These are phyloP conservation scores for Homarus americanus DNA, from an alignment of 1,140 invertebrate genomes.

Conservation along the genomic window DNA sequence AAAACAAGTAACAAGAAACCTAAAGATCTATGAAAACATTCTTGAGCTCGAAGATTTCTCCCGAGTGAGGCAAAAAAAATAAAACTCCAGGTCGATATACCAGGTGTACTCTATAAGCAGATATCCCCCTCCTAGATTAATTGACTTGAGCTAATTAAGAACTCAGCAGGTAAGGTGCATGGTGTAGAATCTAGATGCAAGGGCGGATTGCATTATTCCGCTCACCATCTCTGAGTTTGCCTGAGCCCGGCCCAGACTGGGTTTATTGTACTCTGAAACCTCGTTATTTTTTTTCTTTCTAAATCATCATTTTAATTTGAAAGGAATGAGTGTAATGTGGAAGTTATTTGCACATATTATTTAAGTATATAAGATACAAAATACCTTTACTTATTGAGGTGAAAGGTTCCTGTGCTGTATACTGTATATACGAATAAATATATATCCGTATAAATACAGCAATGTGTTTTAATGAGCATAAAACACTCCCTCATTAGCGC, in stretches of 20 bases:
- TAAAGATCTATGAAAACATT: too few relatives aligned
- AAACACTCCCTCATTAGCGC: not conserved
- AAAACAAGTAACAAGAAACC: too few relatives aligned
- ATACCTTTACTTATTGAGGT: not conserved
- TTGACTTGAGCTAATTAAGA: slow-evolving; percentile 15
- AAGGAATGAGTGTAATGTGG: too few relatives aligned
- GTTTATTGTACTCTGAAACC: too few relatives aligned
- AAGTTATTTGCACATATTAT: too few relatives aligned
- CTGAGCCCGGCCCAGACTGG: too few relatives aligned
- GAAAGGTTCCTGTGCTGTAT: not conserved
- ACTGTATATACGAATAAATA: not conserved
- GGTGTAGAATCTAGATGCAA: not conserved
- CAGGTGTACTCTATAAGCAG: not conserved
- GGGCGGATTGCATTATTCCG: not conserved
- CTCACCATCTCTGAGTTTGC: too few relatives aligned
- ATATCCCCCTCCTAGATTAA: not conserved
- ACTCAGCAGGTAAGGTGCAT: slow-evolving; percentile 1
- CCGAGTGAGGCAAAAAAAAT: too few relatives aligned
- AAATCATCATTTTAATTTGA: too few relatives aligned
- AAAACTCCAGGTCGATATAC: not conserved
- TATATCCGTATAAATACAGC: not conserved
- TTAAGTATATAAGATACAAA: too few relatives aligned
- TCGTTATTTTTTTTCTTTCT: too few relatives aligned
- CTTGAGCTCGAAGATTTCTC: too few relatives aligned
- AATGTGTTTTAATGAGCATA: not conserved